phyloP scores from a whole-genome alignment of 2,113 vertebrate species.

The Callocephalon fimbriatum region DNA sequence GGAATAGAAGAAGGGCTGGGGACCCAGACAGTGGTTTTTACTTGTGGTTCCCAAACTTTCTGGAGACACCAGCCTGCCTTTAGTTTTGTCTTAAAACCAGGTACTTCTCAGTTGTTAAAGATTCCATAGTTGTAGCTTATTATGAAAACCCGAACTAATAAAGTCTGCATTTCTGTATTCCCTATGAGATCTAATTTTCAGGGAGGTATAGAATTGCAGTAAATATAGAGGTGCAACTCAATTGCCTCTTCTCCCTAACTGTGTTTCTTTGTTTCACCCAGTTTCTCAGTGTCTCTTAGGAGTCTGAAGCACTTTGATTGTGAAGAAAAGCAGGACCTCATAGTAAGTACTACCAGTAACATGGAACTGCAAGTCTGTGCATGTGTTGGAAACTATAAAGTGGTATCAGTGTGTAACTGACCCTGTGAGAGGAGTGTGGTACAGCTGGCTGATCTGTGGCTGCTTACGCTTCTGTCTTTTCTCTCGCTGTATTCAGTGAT shows the following conservation, averaged over 20 bases:
- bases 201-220: background rate
- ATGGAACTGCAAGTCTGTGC: accelerated
- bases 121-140: background rate
- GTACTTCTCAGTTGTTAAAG: background rate
- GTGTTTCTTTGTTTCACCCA: constrained; percentile 23
- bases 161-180: background rate
- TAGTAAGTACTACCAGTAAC: constrained; percentile 74
- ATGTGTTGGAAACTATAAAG: accelerated
- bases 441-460: background rate
- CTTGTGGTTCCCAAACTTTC: background rate
- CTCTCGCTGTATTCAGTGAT: accelerated
- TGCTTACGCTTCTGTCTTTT: accelerated
- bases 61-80: background rate
- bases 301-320: constrained; percentile 91
- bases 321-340: constrained; percentile 81
- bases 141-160: background rate
- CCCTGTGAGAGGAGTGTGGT: accelerated
- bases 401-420: accelerated
- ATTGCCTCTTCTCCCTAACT: background rate
- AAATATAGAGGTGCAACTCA: accelerated
- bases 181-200: background rate
- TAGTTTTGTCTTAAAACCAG: background rate
- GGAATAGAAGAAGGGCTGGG: background rate
- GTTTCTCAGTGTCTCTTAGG: constrained; percentile 83
- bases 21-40: background rate